Base-by-base conservation (phyloP, 2,113 vertebrate species). In the Pandion haliaetus region DNA sequence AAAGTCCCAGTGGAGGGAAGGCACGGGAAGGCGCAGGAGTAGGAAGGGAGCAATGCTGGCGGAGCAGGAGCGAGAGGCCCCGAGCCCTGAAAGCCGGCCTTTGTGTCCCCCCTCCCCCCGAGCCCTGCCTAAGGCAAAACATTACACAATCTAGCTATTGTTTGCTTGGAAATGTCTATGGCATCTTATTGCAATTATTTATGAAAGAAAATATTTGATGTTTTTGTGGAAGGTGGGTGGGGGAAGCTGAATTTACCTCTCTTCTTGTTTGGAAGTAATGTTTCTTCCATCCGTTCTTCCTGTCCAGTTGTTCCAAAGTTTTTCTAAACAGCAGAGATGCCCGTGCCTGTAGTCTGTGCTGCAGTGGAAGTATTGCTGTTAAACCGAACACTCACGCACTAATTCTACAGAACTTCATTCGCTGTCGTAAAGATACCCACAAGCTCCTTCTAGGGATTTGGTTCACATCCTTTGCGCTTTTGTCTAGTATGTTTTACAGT, bases 131-230 rank as follows among this genome's bases (percentile, higher is more conserved):
- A 36, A 98, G 98, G 98, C 98, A 98, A 95, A 89, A 97, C 97
- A 94, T 97, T 94, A 97, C 97, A 99, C 98, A 99, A 98, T 99
- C 97, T 84, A 72, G 45, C 97, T 97, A 98, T 99, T 99, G 99
- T 99, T 98, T 98, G 97, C 97, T 98, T 98, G 98, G 94, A 93
- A 69, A 97, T 96, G 96, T 97, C 97, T 73, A 72, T 10, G 21
- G 98, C 98, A 98, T 99, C 98, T 98, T 98, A 98, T 98, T 99
- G 99, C 99, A 99, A 98, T 99, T 98, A 98, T 99, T 99, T 99
- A 98, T 99, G 98, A 98, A 99, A 99, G 98, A 98, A 98, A 98
- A 97, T 98, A 98, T 98, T 98, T 99, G 98, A 98, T 98, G 98
- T 98, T 98, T 98, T 97, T 97, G 93, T 97, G 97, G 96, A 97